phyloP scores from a whole-genome alignment of 2,797 vertebrate species.

The Otolemur crassicaudatus region DNA sequence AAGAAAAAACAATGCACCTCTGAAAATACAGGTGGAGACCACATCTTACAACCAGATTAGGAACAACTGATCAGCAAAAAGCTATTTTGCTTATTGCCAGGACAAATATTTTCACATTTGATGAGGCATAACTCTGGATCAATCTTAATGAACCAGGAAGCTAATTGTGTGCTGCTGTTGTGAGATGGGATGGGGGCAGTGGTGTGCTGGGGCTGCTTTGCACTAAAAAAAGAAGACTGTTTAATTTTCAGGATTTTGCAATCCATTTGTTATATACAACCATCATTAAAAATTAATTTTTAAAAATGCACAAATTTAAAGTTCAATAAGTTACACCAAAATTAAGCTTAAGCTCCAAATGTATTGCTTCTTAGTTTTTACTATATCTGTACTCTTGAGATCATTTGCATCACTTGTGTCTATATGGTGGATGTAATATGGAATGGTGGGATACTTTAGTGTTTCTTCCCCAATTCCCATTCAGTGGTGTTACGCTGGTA shows the following conservation, averaged over 20 bases:
- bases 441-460: not conserved
- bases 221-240: not conserved
- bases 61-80: not conserved
- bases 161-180: slow-evolving; percentile 44
- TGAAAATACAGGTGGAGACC: slow-evolving; percentile 34
- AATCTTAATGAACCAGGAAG: slow-evolving; percentile 64
- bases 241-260: slow-evolving; percentile 32
- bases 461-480: not conserved
- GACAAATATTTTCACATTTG: slow-evolving; percentile 73
- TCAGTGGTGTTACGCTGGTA: not conserved
- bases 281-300: slow-evolving; percentile 40
- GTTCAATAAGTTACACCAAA: not conserved
- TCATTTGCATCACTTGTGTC: not conserved
- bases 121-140: slow-evolving; percentile 63
- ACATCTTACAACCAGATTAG: not conserved
- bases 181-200: not conserved
- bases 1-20: not conserved
- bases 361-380: slow-evolving; percentile 6
- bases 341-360: not conserved
- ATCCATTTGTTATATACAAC: not conserved
- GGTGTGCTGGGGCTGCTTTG: not conserved
- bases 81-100: slow-evolving; percentile 63
- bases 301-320: not conserved
- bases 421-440: not conserved
- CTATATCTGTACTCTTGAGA: not conserved